Base-by-base conservation (phyloP, 2,888 invertebrate species). In the Drosophila pullipes region DNA sequence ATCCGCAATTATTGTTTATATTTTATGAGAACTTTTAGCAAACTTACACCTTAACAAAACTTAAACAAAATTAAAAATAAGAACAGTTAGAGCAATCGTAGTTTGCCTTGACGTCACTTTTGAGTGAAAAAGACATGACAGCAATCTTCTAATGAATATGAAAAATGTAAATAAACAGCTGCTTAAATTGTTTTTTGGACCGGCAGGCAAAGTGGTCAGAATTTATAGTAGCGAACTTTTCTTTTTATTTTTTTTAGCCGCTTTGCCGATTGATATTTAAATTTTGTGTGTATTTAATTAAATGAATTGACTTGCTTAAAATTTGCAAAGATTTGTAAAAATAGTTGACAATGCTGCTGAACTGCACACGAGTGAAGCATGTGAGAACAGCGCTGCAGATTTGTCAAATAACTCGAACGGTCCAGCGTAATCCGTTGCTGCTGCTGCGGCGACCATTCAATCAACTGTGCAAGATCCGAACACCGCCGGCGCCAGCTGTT, bases 311-410 rank as follows among this genome's bases (percentile, higher is more conserved):
- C 60, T 35, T 37, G 28, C 59, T 31, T 18, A 44, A 54, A 47
- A 41, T 41, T 67, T 33, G 28, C 44, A 39, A 57, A 10, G 53
- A 22, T 35, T 62, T 71, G 47, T 39, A 47, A 52, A 57, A 64
- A 35, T 35, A 59, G 47, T 58, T 75, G 55, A 80, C 73, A 77
- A 87, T 87, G 87, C 54, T 87, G 57, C 58, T 89, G 6, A 82
- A 82, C 39, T 89, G 78, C 74, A 83, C 80, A 30, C 76, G 85
- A 5, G 57, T 87, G 61, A 73, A 72, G 65, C 78, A 80, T 63
- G 78, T 75, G 61, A 75, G 75, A 60, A 69, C 75, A 65, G 79
- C 76, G 47, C 68, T 80, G 69, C 74, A 78, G 49, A 60, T 89
- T 31, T 65, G 71, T 44, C 82, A 85, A 74, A 70, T 83, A 53